Evolutionary conservation across 2,888 invertebrate genomes (phyloP).

Genomic region (Sepioteuthis lessoniana): DNA sequence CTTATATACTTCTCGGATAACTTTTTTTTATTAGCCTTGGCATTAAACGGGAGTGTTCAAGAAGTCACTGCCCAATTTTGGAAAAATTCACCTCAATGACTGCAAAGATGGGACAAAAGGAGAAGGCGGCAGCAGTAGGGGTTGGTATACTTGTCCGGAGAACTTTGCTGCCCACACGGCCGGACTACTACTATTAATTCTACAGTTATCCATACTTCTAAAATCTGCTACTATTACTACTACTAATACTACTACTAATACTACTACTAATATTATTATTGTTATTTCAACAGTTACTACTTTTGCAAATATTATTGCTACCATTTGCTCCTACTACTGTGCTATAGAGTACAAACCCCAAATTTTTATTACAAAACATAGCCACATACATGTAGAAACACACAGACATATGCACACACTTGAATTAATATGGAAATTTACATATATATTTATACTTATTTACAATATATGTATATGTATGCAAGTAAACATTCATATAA

Average conservation of each 20-base stretch:
- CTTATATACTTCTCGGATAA: not conserved
- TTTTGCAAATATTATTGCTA: not conserved
- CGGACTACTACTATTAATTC: constrained; percentile 33
- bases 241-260: constrained; percentile 1
- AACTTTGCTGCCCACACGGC: constrained; percentile 3
- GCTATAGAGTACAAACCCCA: not conserved
- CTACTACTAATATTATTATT: constrained; percentile 35
- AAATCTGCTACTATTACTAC: constrained; percentile 24
- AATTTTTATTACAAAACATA: not conserved
- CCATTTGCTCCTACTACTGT: not conserved
- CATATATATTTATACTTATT: constrained; percentile 41
- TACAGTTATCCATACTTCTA: not conserved
- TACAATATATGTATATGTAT: constrained; percentile 38
- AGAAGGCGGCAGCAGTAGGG: not conserved
- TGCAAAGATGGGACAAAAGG: not conserved
- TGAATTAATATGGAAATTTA: not conserved
- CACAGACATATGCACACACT: not conserved
- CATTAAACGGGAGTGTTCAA: not conserved
- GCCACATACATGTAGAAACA: not conserved
- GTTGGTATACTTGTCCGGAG: constrained; percentile 42
- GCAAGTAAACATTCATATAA: not conserved
- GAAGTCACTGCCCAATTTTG: constrained; percentile 33
- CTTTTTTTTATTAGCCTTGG: not conserved
- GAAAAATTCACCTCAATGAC: not conserved
- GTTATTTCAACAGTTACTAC: constrained; percentile 24